Evolutionary conservation across 2,888 invertebrate genomes (phyloP), one percentile per base, ranked within the genome.

Genomic region (Apomyelois bistriatella): DNA sequence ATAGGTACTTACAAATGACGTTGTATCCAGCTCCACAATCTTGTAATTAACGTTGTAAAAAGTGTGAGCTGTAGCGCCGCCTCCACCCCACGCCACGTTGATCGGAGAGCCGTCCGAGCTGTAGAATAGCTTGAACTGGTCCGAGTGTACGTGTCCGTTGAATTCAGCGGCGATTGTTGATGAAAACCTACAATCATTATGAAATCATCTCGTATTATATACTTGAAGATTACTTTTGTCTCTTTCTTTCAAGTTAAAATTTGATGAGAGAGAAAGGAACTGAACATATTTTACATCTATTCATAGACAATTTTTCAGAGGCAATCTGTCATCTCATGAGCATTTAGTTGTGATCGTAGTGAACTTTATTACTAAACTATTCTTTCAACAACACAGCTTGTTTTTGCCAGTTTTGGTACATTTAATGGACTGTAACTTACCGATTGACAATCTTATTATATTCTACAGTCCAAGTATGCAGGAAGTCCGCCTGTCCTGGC

Each of bases 1-100:
- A n/a, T n/a, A n/a, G n/a, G n/a, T 55, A 86, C 92, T 90, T 77
- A 93, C 93, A 66, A 86, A 92, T 22, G 86, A 91, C 12, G 82
- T 74, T 0, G 92, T 86, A 68, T 96, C 93, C 8, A 96, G 86
- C 3, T 92, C 89, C 66, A 94, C 95, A 12, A 96, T 86, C 65
- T 95, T 93, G 70, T 96, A 98, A 66, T 96, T 96, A 7, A 96
- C 94, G 80, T 97, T 98, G 57, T 95, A 93, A 66, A 93, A 80
- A 0, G 92, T 79, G 66, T 93, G 96, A 0, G 95, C 85, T 0
- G 97, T 97, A 10, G 96, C 85, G 65, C 96, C 95, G 12, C 97
- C 97, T 0, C 94, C 95, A 54, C 97, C 95, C 92, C 95, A 97
- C 2, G 94, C 94, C 0, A 96, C 90, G 57, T 92, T 93, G 3